Evolutionary conservation across 2,113 vertebrate species (phyloP), one percentile per base, ranked within the genome.

Genomic region (Microtus richardsoni): DNA sequence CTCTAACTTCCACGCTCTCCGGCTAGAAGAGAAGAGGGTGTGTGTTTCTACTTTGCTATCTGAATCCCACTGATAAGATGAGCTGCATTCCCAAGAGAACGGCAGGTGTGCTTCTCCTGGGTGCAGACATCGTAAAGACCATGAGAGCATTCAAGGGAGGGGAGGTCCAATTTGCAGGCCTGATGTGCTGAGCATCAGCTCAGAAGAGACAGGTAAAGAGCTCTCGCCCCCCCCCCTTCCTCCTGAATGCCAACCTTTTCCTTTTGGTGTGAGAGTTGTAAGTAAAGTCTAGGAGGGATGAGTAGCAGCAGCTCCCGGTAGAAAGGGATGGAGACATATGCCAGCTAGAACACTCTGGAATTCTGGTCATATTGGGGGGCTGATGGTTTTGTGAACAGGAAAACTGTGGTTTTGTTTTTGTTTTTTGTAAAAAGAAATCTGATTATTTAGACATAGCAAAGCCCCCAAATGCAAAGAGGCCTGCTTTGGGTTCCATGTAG

Each of bases 241-340:
- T 75, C 70, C n/a, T 52, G 19, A 33, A 44, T 8, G 16, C 30
- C 58, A 49, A 16, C 21, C 22, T 47, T 68, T 26, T 14, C 21
- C 22, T 47, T 68, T 36, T 5, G 26, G 7, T 14, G 10, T 60
- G 24, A 24, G 30, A 9, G 14, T 26, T 33, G 17, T 16, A 33
- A 49, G 13, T 1, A 6, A 41, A 22, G 33, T 33, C 3, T 0
- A 2, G 52, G 26, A 28, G n/a, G 33, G 52, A 33, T 24, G 36
- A 7, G 30, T 6, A 5, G 33, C 12, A 5, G 33, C 12, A 1
- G 54, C 24, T 19, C 2, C 1, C 14, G 2, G 9, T 0, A 17
- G 14, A 77, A 11, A 17, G 21, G 64, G 6, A 17, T 49, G 30
- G 28, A n/a, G 62, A 17, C 24, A 14, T 73, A 10, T 41, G 19